These are phyloP conservation scores for Chrysolina oricalcia DNA, from an alignment of 2,888 invertebrate genomes.

Conservation along the genomic window DNA sequence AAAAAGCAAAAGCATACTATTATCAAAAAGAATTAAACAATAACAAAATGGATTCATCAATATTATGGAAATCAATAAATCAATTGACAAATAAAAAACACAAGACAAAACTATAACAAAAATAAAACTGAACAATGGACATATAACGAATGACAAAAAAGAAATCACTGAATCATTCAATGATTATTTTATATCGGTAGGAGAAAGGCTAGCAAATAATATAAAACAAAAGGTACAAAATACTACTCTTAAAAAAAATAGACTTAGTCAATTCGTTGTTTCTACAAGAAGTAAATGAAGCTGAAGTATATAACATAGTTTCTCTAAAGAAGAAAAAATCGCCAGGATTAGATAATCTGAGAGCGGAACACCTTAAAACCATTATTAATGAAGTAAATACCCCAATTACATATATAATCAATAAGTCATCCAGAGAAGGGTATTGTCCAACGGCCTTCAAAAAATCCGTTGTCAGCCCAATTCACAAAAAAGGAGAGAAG, in stretches of 20 bases:
- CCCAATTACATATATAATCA: conserved; percentile 9
- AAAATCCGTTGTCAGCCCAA: neutral
- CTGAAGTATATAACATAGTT: too few relatives aligned
- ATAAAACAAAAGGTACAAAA: neutral
- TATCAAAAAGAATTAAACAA: neutral
- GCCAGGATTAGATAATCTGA: conserved; percentile 4
- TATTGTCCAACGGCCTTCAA: conserved; percentile 4
- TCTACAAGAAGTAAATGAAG: neutral
- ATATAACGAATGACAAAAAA: neutral
- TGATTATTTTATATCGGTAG: neutral
- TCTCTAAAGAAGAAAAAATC: conserved; percentile 1
- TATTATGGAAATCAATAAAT: conserved; percentile 7
- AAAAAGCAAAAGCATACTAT: neutral
- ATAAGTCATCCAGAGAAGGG: conserved; percentile 10
- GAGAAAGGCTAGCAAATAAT: neutral
- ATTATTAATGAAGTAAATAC: neutral
- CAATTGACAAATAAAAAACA: conserved; percentile 5
- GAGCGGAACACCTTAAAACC: neutral
- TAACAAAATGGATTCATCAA: conserved; percentile 13
- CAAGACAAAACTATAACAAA: neutral
- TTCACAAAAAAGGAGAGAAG: neutral
- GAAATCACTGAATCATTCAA: neutral
- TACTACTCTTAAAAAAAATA: neutral
- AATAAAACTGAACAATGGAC: conserved; percentile 2
- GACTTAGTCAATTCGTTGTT: neutral